Percentiles rank a stretch among this genome's conserved stretches.
Evolutionary conservation across 2,888 invertebrate species (phyloP).

Genomic region (Leptopterna dolabrata): DNA sequence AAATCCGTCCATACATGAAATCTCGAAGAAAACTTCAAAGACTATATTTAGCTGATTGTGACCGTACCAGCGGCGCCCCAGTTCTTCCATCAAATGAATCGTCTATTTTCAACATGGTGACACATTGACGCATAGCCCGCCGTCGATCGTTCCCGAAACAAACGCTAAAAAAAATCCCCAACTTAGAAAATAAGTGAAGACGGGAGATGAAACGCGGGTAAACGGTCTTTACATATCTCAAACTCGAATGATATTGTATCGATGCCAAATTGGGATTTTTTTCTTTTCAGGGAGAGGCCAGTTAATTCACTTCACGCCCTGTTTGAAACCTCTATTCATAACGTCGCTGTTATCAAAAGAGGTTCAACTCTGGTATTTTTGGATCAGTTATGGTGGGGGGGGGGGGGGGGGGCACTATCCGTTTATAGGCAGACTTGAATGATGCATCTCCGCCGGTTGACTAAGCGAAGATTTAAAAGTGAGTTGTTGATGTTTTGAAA

Average conservation of each 20-base stretch:
- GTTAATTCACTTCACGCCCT: neutral
- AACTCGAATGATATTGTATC: neutral
- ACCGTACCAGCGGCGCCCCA: neutral
- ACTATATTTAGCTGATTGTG: neutral
- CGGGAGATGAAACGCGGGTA: neutral
- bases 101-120: neutral
- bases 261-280: neutral
- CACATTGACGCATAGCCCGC: neutral
- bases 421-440: neutral
- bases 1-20: too few species aligned
- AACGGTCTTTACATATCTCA: neutral
- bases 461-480: neutral
- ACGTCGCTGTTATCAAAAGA: neutral
- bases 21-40: too few species aligned
- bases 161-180: neutral
- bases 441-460: neutral
- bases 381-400: neutral
- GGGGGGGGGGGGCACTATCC: neutral
- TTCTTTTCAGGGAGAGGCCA: neutral
- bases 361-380: neutral
- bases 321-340: neutral
- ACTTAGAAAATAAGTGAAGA: neutral
- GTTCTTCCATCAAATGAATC: neutral
- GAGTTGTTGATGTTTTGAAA: neutral
- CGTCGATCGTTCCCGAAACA: neutral